Evolutionary conservation across 1,140 invertebrate species (phyloP), one percentile per base, ranked within the genome.

Genomic region (Lethocerus indicus): DNA sequence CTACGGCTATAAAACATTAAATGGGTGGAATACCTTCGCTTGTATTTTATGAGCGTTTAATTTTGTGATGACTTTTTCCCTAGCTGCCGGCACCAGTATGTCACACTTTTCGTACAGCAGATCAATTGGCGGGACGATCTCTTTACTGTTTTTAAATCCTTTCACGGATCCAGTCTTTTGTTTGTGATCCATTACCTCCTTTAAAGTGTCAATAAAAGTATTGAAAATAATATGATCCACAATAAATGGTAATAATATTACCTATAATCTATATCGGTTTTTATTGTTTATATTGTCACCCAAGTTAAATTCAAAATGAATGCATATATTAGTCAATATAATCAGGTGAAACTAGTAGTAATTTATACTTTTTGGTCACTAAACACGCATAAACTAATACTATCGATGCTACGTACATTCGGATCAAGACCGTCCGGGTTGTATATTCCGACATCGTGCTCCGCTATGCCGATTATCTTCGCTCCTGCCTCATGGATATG

Each of bases 21-120:
- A n/a, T n/a, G n/a, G n/a, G n/a, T n/a, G n/a, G n/a, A 39, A 20
- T 51, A 76, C 75, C 65, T 84, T 90, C 12, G 84, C 83, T 57
- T 89, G 74, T 7, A 93, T 65, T 51, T 76, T 73, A 37, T 72
- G 63, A 12, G 87, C 90, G 64, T 89, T 87, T 0, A 76, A 73
- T 50, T 71, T 74, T 3, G 72, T 79, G 36, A 94, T 76, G 23
- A 79, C 74, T 64, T 89, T 87, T 60, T 94, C 86, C 47, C 73
- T 76, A 14, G 87, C 89, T 53, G 88, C 85, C 7, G 87, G 80
- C 13, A 93, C 74, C 1, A 94, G 66, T 47, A 94, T 90, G 60
- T 94, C 90, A 62, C 83, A 88, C 35, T 83, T 68, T 59, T 88
- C 79, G 51, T 61, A 79, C 54, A 91, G 60, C 16, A 91, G 62